Evolutionary conservation across 2,113 vertebrate species (phyloP).

Genomic region (Sylvilagus bachmani): DNA sequence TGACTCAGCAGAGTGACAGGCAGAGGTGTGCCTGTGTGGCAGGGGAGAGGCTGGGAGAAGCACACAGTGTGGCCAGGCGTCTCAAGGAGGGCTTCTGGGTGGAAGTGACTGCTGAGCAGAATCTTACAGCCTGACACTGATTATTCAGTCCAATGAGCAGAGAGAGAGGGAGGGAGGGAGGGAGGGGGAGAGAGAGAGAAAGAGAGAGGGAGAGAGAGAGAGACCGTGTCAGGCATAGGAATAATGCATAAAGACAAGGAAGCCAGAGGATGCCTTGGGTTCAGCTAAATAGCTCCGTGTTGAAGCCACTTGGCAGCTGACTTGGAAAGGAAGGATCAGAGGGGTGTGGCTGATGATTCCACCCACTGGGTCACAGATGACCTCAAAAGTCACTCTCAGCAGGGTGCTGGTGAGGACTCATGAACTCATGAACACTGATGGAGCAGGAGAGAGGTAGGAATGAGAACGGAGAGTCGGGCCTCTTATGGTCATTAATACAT

Average conservation of each 20-base stretch:
- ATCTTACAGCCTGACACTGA: background rate
- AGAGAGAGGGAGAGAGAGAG: background rate
- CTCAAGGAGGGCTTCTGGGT: background rate
- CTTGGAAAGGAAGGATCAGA: background rate
- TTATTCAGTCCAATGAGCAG: background rate
- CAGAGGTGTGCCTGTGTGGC: background rate
- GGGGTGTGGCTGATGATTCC: background rate
- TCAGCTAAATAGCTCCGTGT: background rate
- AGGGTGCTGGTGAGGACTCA: background rate
- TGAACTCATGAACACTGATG: background rate
- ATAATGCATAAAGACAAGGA: background rate
- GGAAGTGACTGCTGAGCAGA: background rate
- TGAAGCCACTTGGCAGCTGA: background rate
- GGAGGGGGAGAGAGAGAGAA: no score
- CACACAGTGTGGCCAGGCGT: background rate
- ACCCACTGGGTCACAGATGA: background rate
- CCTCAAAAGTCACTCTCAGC: background rate
- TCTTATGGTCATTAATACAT: background rate
- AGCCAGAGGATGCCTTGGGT: background rate
- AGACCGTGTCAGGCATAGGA: background rate
- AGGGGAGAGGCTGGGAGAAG: background rate
- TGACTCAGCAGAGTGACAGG: no score
- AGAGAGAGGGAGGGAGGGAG: background rate
- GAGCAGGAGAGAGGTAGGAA: accelerated
- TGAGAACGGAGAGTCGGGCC: background rate